phyloP scores from a whole-genome alignment of 2,888 invertebrate species.

The Patella caerulea region DNA sequence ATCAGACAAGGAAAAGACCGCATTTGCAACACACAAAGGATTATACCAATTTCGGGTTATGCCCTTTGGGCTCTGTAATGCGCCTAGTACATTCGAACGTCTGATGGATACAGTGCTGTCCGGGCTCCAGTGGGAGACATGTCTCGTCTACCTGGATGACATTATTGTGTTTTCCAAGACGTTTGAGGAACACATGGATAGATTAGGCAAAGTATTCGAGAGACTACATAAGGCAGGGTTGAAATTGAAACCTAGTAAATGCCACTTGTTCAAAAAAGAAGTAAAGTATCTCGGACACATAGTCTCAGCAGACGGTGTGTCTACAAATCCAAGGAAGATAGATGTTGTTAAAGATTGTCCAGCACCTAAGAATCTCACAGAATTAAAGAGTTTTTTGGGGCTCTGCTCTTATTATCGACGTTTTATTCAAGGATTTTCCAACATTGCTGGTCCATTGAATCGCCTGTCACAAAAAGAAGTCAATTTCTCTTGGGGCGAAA shows the following conservation, averaged over 20 bases:
- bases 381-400: slow-evolving; percentile 20
- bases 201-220: slow-evolving; percentile 1
- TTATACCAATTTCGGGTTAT: neutral
- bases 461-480: slow-evolving; percentile 22
- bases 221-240: slow-evolving; percentile 37
- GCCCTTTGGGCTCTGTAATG: neutral
- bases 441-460: slow-evolving; percentile 23
- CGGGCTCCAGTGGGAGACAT: slow-evolving; percentile 33
- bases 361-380: neutral
- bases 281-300: slow-evolving; percentile 29
- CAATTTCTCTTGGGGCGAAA: slow-evolving; percentile 30
- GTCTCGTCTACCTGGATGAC: slow-evolving; percentile 44
- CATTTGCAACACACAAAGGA: neutral
- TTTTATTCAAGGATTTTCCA: slow-evolving; percentile 13
- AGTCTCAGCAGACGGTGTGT: slow-evolving; percentile 19
- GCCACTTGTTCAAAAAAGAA: slow-evolving; percentile 29
- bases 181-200: slow-evolving; percentile 28
- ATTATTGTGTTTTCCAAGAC: slow-evolving; percentile 37
- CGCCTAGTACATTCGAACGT: neutral
- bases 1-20: neutral
- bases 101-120: slow-evolving; percentile 22
- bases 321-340: slow-evolving; percentile 28
- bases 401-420: neutral
- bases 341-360: neutral
- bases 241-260: slow-evolving; percentile 46